phyloP scores from a whole-genome alignment of 1,140 invertebrate species.

The Zaprionus kolodkinae region DNA sequence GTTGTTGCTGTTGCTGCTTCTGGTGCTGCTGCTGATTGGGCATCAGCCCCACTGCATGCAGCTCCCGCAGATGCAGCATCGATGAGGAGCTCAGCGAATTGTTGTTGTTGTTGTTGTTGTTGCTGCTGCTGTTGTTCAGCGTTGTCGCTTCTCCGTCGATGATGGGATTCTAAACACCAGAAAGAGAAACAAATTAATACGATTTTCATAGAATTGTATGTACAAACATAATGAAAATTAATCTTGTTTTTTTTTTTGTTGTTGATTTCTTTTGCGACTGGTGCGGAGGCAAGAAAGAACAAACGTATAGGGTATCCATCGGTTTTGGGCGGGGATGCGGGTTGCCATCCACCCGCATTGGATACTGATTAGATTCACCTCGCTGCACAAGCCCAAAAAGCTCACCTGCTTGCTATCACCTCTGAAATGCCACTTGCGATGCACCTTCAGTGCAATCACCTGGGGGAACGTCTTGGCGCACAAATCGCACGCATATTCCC shows the following conservation, averaged over 20 bases:
- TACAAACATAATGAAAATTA: constrained; percentile 32
- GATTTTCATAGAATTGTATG: constrained; percentile 1
- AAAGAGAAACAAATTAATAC: not conserved
- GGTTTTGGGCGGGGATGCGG: constrained; percentile 1
- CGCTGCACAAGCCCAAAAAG: constrained; percentile 84
- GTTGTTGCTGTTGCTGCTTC: constrained; percentile 43
- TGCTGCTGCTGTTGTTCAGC: constrained; percentile 64
- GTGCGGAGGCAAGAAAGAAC: constrained; percentile 77
- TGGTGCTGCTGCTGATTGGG: constrained; percentile 72
- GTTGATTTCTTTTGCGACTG: constrained; percentile 74
- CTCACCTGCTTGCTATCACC: constrained; percentile 85
- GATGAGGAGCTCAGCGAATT: constrained; percentile 54
- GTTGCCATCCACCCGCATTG: too few relatives aligned
- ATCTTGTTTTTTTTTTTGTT: constrained; percentile 58
- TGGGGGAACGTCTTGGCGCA: constrained; percentile 83
- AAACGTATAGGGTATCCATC: constrained; percentile 25
- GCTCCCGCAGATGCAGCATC: constrained; percentile 74
- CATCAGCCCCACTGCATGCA: constrained; percentile 83
- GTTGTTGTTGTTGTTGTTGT: constrained; percentile 71
- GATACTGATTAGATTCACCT: constrained; percentile 49
- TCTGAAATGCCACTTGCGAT: constrained; percentile 85
- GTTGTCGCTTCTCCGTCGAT: constrained; percentile 79
- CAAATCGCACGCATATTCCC: constrained; percentile 83
- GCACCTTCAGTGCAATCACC: constrained; percentile 84
- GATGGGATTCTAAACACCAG: constrained; percentile 69